Percentiles rank a stretch among this genome's conserved stretches.
Conservation (phyloP, 2,797 vertebrate genomes). For the Microctenopoma lineatum region DNA sequence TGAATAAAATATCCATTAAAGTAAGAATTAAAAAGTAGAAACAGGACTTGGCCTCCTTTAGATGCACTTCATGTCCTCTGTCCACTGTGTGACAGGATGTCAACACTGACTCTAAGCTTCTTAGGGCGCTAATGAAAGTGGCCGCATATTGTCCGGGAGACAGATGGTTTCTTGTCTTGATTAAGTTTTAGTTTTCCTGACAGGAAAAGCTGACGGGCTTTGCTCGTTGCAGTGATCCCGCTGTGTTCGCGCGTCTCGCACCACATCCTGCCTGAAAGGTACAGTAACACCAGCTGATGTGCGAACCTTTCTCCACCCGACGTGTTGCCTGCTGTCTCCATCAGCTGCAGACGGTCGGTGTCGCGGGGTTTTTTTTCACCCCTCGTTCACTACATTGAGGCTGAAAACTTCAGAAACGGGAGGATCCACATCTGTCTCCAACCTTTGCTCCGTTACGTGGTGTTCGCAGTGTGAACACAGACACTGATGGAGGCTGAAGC, state of each 20-base stretch:
- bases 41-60: background rate
- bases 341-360: background rate
- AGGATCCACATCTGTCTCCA: slow-evolving; percentile 10
- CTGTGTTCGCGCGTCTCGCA: slow-evolving; percentile 35
- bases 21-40: too few relatives aligned
- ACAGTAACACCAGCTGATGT: slow-evolving; percentile 26
- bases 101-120: slow-evolving; percentile 77
- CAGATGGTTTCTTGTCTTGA: slow-evolving; percentile 84
- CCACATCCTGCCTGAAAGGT: slow-evolving; percentile 21
- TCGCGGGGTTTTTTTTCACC: background rate
- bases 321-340: slow-evolving; percentile 11
- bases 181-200: slow-evolving; percentile 78
- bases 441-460: slow-evolving; percentile 12
- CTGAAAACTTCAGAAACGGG: slow-evolving; percentile 26
- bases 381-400: background rate
- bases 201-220: slow-evolving; percentile 50
- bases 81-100: slow-evolving; percentile 49
- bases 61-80: background rate
- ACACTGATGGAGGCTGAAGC: slow-evolving; percentile 16
- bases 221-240: slow-evolving; percentile 8
- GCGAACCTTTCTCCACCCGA: slow-evolving; percentile 17
- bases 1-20: background rate
- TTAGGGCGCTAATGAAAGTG: slow-evolving; percentile 81
- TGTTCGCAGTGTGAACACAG: background rate
- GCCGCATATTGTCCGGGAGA: slow-evolving; percentile 72